Evolutionary conservation across 2,797 vertebrate genomes (phyloP), one percentile per base, ranked within the genome.

Genomic region (Antennarius maculatus): DNA sequence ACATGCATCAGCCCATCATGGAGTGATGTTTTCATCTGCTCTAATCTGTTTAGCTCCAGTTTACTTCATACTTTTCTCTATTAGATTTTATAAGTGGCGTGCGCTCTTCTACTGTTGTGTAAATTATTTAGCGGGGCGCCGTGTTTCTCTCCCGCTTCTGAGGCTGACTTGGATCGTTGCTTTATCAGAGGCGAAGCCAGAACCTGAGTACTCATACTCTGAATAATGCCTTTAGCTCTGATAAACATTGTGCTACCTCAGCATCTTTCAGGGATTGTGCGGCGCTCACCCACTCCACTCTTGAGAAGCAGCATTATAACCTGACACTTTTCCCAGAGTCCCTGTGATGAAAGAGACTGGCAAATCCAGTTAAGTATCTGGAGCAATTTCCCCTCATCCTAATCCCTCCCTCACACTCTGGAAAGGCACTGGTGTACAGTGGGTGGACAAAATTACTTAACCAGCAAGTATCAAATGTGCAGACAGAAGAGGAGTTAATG

Each of bases 181-280:
- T 86, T 87, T 89, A 92, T 92, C 90, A 72, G 86, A 79, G 80
- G 71, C 61, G 43, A 66, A 84, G 81, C 80, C 69, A 79, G 71
- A 85, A 82, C 73, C 80, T 57, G 78, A 82, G 83, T 57, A 61
- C 84, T 88, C 81, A 41, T 77, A 80, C 79, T 86, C 76, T 79
- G 86, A 91, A 89, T 89, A 89, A 90, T 86, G 88, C 89, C 88
- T 88, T 80, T 54, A 86, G 82, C 81, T 79, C 88, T 91, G 91
- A 93, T 92, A 91, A 90, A 90, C 90, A 90, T 86, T 88, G 80
- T 86, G 91, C 91, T 69, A 84, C 83, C 85, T 94, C 92, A 92
- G 93, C 93, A 89, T 72, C 81, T 91, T 87, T 68, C 74, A 67
- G 85, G 87, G 83, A 88, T 85, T 80, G 82, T 71, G 58, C 76